Evolutionary conservation across 2,888 invertebrate species (phyloP), one percentile per base, ranked within the genome.

Genomic region (Agrotis exclamationis): DNA sequence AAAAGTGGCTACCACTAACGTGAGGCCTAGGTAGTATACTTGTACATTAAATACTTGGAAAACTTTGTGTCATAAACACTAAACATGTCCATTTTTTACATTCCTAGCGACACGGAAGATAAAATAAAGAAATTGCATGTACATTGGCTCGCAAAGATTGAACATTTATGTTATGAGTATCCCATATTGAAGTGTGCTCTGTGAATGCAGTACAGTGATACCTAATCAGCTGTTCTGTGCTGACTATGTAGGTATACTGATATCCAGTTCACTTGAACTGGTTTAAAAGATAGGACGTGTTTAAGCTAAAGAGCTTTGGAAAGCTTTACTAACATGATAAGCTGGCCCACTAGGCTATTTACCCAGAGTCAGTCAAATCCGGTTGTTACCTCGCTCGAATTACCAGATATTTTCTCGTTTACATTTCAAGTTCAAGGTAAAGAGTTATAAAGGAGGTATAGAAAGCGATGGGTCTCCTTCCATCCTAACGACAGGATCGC

Each of bases 401-500:
- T 45, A 4, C 4, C 20, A 57, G 20, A 0, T 20, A 0, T 47
- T 50, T 48, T 22, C 22, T 24, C 9, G 53, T 72, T 53, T 20
- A 47, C 44, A 69, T 60, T 39, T 58, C 48, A 66, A 50, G 74
- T 79, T 79, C 33, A 57, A 65, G 65, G 53, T 65, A 22, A 73
- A 63, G 11, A 56, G 51, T 45, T 24, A 24, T 18, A 54, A 56
- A 45, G 4, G 16, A 57, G 22, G 51, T 56, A 3, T 63, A 81
- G 73, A 78, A 78, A 78, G 70, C 50, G 51, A 54, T 64, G 66
- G 54, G 53, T 69, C 75, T 86, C 86, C 84, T 83, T 82, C 75
- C 70, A 67, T 77, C 82, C 82, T 80, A 79, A 71, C 75, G 71
- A 63, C 85, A 90, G 89, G 89, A 89, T 85, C 74, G 82, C 70